Base-by-base conservation (phyloP, 2,113 vertebrate genomes). In the Xenus cinereus region DNA sequence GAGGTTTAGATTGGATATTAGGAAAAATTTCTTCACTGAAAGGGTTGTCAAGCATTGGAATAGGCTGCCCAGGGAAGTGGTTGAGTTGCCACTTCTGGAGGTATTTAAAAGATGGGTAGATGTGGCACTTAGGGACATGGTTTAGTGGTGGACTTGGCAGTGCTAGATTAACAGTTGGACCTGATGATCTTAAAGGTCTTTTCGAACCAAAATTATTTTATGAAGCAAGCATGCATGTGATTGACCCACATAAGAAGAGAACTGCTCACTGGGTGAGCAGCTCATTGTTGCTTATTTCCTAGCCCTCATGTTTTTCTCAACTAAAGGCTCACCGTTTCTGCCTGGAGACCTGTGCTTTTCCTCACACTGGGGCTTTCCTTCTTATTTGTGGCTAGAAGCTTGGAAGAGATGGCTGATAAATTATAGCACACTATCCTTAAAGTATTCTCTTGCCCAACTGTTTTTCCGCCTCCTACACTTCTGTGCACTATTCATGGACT, bases 401-500 rank as follows among this genome's bases (percentile, higher is more conserved):
- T 66, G 51, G 60, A 57, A 74, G 27, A 67, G 23, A 27, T 80
- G 54, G 39, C 41, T 87, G 45, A 45, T 59, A 53, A 56, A 45
- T 81, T 39, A 8, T 6, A 64, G 18, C 6, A 41, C 3, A 0
- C 46, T 64, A 28, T 67, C 41, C 60, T 71, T 57, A 82, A 67
- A 64, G n/a, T 13, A 51, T 18, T 26, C 24, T 66, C 37, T 62
- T 78, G 17, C 26, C 73, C 56, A 60, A 6, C 22, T 60, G 1
- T 41, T 89, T 60, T 68, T 46, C 32, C 1, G 1, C 48, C 24
- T 87, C 43, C 33, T 73, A 8, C 43, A 7, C 22, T 68, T 91
- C 62, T 35, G 0, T 78, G 41, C 18, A 50, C 13, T 0, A 0
- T 75, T 67, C 2, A 1, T 46, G 62, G 43, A 15, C 30, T 79